A percentile compares a stretch with the other conserved stretches of the same genome.
Conservation (phyloP, 37 sponge, comb jelly and placozoan genomes). For the Agelas oroides region DNA sequence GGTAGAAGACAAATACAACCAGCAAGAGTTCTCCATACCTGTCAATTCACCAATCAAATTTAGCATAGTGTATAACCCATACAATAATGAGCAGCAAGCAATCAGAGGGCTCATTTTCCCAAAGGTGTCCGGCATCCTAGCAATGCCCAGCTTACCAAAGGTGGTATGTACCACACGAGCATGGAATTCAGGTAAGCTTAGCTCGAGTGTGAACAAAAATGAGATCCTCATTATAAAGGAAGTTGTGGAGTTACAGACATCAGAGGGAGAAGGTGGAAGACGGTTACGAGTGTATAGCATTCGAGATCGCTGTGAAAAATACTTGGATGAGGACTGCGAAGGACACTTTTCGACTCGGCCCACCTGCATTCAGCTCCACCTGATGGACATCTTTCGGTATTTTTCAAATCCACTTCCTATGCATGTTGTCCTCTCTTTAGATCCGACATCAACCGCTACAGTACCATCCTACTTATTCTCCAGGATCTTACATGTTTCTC, state of each 20-base stretch:
- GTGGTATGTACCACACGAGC: constrained; percentile 19
- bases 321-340: constrained; percentile 15
- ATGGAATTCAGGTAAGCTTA: background rate
- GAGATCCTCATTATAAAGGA: constrained; percentile 14
- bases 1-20: constrained; percentile 12
- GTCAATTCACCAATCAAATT: constrained; percentile 48
- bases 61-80: constrained; percentile 32
- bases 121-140: constrained; percentile 21
- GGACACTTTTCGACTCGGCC: constrained; percentile 54
- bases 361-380: constrained; percentile 23
- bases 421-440: constrained; percentile 5
- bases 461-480: constrained; percentile 2
- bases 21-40: constrained; percentile 37
- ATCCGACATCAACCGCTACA: background rate
- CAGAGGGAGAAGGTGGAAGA: background rate
- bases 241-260: background rate
- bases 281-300: constrained; percentile 37
- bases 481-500: background rate
- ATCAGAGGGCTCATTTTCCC: constrained; percentile 32
- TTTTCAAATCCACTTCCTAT: constrained; percentile 19
- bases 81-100: constrained; percentile 34
- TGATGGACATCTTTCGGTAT: constrained; percentile 41
- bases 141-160: constrained; percentile 33
- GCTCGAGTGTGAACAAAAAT: background rate
- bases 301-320: background rate